Conservation (phyloP, 2,113 vertebrate species). For the Panthera tigris region DNA sequence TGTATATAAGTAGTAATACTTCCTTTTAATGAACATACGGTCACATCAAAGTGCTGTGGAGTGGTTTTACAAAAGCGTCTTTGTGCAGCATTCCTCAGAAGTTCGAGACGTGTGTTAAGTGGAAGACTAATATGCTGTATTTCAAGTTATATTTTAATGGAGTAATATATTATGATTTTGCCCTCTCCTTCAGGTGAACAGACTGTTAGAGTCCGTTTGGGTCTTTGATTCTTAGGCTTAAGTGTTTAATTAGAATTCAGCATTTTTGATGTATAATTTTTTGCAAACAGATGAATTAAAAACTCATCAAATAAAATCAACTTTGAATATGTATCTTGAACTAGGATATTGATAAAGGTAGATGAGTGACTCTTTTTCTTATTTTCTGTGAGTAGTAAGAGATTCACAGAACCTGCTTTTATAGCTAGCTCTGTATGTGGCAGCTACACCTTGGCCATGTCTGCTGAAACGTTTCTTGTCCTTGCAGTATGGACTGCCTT, state of each 20-base stretch:
- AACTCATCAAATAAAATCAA: neutral
- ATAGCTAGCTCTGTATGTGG: neutral
- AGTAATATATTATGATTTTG: slow-evolving; percentile 67
- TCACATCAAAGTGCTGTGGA: slow-evolving; percentile 74
- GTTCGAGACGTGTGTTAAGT: slow-evolving; percentile 59
- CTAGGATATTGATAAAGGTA: neutral
- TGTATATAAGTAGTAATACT: slow-evolving; percentile 77
- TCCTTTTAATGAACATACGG: slow-evolving; percentile 79
- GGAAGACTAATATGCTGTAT: slow-evolving; percentile 57
- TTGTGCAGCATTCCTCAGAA: slow-evolving; percentile 62
- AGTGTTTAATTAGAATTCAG: slow-evolving; percentile 50
- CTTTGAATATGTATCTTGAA: slow-evolving; percentile 38
- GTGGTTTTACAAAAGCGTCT: slow-evolving; percentile 70
- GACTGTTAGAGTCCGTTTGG: slow-evolving; percentile 1
- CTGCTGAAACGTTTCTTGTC: neutral
- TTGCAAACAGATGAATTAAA: slow-evolving; percentile 42
- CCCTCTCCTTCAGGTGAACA: slow-evolving; percentile 61
- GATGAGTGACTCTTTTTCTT: neutral
- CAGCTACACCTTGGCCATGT: neutral
- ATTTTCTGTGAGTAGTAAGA: neutral
- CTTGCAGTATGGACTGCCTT: neutral
- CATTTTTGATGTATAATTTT: neutral
- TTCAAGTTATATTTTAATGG: slow-evolving; percentile 74
- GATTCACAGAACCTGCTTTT: neutral
- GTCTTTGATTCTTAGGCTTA: slow-evolving; percentile 56